Evolutionary conservation across 2,888 invertebrate genomes (phyloP).

Genomic region (Ophonus ardosiacus): DNA sequence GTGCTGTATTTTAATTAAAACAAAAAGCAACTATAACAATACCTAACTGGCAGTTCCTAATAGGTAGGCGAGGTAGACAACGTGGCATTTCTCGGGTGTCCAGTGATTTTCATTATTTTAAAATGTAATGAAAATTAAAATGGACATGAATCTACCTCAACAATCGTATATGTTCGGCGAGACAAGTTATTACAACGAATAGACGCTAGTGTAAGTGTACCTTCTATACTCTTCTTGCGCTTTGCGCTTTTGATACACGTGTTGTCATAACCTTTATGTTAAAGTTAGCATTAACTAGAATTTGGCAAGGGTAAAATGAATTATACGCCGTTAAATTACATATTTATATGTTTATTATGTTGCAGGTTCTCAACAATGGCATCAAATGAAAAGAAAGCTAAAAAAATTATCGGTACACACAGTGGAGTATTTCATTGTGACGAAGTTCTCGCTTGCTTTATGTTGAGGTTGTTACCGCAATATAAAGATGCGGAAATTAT

Average conservation of each 20-base stretch:
- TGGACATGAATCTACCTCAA: no score
- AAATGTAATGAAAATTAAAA: no score
- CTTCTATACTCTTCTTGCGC: no score
- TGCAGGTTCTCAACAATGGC: slow-evolving; percentile 73
- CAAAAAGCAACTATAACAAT: no score
- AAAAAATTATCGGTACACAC: slow-evolving; percentile 83
- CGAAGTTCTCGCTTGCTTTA: slow-evolving; percentile 95
- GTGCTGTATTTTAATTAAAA: no score
- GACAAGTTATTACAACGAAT: no score
- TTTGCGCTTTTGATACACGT: neutral
- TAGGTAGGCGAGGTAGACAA: no score
- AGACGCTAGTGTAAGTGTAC: no score
- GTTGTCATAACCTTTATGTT: slow-evolving; percentile 8
- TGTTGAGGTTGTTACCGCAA: slow-evolving; percentile 89
- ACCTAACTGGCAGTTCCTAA: no score
- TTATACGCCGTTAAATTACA: neutral
- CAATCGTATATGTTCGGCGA: no score
- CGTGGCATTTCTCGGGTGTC: no score
- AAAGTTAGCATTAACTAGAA: slow-evolving; percentile 4
- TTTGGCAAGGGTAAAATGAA: slow-evolving; percentile 48
- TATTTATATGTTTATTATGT: slow-evolving; percentile 19
- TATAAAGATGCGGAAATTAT: slow-evolving; percentile 90
- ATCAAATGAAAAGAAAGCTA: slow-evolving; percentile 70
- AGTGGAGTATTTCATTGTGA: slow-evolving; percentile 95
- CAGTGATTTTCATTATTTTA: no score